Base-by-base conservation (phyloP, 2,113 vertebrate genomes). In the Struthio camelus region DNA sequence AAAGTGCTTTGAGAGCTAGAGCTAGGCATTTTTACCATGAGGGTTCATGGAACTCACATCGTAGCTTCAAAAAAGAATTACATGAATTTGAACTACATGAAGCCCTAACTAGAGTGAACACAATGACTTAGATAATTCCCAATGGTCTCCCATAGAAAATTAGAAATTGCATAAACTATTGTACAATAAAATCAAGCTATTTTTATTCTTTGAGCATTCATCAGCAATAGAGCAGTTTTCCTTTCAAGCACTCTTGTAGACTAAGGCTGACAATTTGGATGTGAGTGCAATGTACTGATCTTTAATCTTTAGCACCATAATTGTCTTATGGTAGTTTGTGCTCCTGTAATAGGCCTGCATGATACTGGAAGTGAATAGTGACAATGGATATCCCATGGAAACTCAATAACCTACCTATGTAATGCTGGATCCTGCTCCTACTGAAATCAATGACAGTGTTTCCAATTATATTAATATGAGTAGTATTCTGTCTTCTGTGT, bases 1-100 rank as follows among this genome's bases (percentile, higher is more conserved):
- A 79, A 96, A 95, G 54, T 73, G 64, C 58, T 93, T 69, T 95
- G 71, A 94, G 93, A 91, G 40, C 32, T 66, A 94, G 93, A 91
- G 40, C 32, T 66, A 80, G 82, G 46, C 20, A 64, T 71, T 93
- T 69, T 67, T 93, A 17, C 51, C 40, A 15, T 70, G 46, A 67
- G 34, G 53, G 11, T 75, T 92, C 90, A 48, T 62, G 62, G 72
- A 97, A 79, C 62, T 84, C n/a, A 38, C 32, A 13, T 30, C 8
- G 36, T 19, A 77, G 25, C 34, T 95, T 90, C 71, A 82, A 92
- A 94, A 84, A 86, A 87, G 56, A 69, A 94, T 90, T 85, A 72
- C 44, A 66, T 30, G 16, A 91, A 89, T 90, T 90, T 93, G 59
- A 94, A 69, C 66, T 54, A 50, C 73, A 34, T 71, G 59, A 82